These are phyloP conservation scores for Pitta sordida DNA, from an alignment of 2,113 vertebrate genomes.

Conservation along the genomic window DNA sequence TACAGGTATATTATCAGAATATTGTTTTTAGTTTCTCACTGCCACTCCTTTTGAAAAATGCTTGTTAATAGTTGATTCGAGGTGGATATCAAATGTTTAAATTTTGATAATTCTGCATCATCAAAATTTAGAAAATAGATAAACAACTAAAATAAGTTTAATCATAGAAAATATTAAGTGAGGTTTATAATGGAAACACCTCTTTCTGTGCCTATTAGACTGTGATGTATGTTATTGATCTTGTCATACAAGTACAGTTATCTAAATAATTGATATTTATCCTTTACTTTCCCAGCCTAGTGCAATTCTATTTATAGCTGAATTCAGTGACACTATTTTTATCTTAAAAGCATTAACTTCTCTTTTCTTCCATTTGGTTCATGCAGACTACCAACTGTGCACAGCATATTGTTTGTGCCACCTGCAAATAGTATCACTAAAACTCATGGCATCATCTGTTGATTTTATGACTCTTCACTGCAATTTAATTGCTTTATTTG, in stretches of 20 bases:
- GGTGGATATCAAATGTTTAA: neutral
- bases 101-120: neutral
- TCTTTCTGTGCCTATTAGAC: neutral
- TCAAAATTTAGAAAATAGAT: neutral
- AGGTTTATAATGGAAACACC: neutral
- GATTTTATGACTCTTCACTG: neutral
- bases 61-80: neutral
- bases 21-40: neutral
- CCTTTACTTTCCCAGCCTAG: neutral
- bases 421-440: conserved; percentile 2
- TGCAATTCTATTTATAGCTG: neutral
- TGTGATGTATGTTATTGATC: neutral
- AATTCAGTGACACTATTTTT: neutral
- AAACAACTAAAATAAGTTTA: neutral
- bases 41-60: neutral
- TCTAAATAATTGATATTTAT: neutral
- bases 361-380: neutral
- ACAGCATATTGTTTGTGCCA: neutral
- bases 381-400: neutral
- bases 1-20: neutral
- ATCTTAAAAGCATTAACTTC: neutral
- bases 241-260: neutral
- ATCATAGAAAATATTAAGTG: neutral
- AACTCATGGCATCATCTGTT: neutral
- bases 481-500: conserved; percentile 38